phyloP scores from a whole-genome alignment of 1,140 invertebrate species.

The Euura saliciscinereae region DNA sequence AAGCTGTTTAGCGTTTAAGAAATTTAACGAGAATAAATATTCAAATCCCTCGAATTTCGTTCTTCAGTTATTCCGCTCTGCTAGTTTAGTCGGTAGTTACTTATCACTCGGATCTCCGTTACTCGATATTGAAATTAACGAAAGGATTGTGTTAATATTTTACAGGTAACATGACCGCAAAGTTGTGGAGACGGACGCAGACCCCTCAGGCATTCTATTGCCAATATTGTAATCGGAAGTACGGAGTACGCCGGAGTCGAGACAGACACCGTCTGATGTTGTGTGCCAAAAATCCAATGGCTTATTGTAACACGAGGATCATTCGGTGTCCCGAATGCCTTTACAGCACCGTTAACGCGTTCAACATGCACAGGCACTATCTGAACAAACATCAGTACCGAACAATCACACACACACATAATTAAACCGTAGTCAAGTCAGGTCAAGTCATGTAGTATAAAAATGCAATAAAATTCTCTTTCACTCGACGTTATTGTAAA shows the following conservation, averaged over 20 bases:
- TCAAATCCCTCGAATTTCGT: not conserved
- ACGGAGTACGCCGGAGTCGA: not conserved
- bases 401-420: no score
- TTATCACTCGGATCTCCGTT: not conserved
- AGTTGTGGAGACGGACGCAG: not conserved
- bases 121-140: not conserved
- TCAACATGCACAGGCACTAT: not conserved
- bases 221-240: not conserved
- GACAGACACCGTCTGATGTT: not conserved
- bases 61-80: not conserved
- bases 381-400: not conserved
- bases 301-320: not conserved
- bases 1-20: no score
- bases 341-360: conserved; percentile 1
- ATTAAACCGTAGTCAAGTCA: no score
- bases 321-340: not conserved
- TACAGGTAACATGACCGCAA: not conserved
- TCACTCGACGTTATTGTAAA: no score
- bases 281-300: not conserved
- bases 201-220: not conserved
- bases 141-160: not conserved
- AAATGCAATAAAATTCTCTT: no score
- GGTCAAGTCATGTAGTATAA: no score
- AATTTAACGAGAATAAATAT: not conserved
- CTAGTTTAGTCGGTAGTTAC: not conserved